These are phyloP conservation scores for Osedax frankpressi DNA, from an alignment of 2,888 invertebrate genomes.

Conservation along the genomic window DNA sequence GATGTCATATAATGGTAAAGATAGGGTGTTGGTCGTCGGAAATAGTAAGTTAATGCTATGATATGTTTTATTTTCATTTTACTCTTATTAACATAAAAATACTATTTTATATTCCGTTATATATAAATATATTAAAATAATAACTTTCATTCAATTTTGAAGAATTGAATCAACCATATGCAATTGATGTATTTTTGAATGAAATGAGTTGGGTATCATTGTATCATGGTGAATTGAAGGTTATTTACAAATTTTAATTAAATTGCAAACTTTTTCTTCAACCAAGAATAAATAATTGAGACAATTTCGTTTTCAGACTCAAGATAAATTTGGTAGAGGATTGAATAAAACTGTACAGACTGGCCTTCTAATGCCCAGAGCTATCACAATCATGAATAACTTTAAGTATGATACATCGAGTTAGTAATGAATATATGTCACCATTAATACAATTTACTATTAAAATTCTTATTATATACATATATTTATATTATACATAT, in stretches of 20 bases:
- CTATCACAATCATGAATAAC: slow-evolving; percentile 67
- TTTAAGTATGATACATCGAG: slow-evolving; percentile 65
- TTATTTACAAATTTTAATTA: slow-evolving; percentile 59
- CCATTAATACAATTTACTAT: too few relatives aligned
- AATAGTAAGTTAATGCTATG: too few relatives aligned
- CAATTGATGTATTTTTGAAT: slow-evolving; percentile 84
- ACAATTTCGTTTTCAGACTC: background rate
- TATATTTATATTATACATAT: too few relatives aligned
- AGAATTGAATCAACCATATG: slow-evolving; percentile 62
- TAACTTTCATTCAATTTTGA: too few relatives aligned
- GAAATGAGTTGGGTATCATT: slow-evolving; percentile 82
- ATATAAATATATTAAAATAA: too few relatives aligned
- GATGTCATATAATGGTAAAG: slow-evolving; percentile 39
- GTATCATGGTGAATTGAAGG: slow-evolving; percentile 64
- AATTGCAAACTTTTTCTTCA: too few relatives aligned
- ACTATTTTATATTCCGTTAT: too few relatives aligned
- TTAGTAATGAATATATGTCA: too few relatives aligned
- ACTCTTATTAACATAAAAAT: too few relatives aligned
- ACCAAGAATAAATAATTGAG: too few relatives aligned
- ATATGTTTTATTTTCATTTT: too few relatives aligned
- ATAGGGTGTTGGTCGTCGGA: slow-evolving; percentile 32
- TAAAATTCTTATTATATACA: too few relatives aligned
- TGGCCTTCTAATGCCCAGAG: slow-evolving; percentile 71
- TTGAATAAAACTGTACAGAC: slow-evolving; percentile 69
- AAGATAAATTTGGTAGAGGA: slow-evolving; percentile 87